Base-by-base conservation (phyloP, 2,797 vertebrate species). In the Scleropages formosus region DNA sequence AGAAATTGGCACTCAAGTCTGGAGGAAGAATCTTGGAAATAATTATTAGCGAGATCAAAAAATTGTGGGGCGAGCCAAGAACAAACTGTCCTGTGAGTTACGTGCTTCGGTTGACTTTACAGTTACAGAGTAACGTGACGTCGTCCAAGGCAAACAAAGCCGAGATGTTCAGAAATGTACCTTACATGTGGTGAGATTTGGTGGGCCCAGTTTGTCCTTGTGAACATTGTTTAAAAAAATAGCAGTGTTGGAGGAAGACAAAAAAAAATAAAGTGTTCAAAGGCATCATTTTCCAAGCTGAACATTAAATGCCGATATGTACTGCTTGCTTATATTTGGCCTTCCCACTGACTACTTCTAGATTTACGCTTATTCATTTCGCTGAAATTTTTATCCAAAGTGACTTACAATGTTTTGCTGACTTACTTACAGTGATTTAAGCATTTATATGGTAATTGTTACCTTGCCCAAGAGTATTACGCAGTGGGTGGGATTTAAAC, bases 141-240 rank as follows among this genome's bases (percentile, higher is more conserved):
- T 46, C 73, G 61, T 61, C 31, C 72, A 73, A 72, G 59, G 39
- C 59, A 72, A 72, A 72, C 51, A 60, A 46, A 60, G 56, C 51
- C 26, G 24, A 26, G 11, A 27, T 72, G n/a, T 72, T 46, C 59
- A 59, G 70, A 72, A 62, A 61, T 61, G 18, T 73, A 46, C 58
- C 53, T 47, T 47, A 62, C 12, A 62, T 31, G 24, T 70, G 68
- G 49, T 16, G 26, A 20, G 51, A 56, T 58, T 15, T 58, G 68
- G 13, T 27, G 49, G 49, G 26, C 49, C 49, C 47, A 4, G 27
- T 70, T 53, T 56, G 67, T 58, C 53, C 71, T 22, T 26, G 26
- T 4, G 1, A 53, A 56, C 24, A 26, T 47, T 18, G 26, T 27
- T 71, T 16, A 56, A 31, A 16, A 12, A 24, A 53, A 18, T 3